phyloP scores from a whole-genome alignment of 2,797 vertebrate genomes.

The Eremophila alpestris region DNA sequence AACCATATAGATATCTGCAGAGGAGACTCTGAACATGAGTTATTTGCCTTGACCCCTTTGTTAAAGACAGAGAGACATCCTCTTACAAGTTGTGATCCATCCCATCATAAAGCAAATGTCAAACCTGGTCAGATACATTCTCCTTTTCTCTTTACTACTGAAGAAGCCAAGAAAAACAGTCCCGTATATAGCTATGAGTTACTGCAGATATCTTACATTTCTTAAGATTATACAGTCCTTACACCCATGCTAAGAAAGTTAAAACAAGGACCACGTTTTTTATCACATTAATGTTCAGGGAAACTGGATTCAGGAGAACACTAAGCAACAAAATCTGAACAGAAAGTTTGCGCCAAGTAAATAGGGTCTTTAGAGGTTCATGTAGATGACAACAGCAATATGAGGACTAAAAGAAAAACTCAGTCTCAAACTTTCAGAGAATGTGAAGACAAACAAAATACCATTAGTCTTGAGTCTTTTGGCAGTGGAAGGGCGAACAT shows the following conservation, averaged over 20 bases:
- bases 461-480: neutral
- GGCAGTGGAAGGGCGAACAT: neutral
- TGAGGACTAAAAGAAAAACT: neutral
- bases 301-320: neutral
- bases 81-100: neutral
- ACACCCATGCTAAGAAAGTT: neutral
- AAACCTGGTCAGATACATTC: neutral
- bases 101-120: neutral
- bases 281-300: neutral
- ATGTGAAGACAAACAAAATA: neutral
- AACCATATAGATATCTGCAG: rapidly evolving
- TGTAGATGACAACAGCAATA: neutral
- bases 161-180: neutral
- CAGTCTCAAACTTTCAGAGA: neutral
- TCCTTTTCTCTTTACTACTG: neutral
- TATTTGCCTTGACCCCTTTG: neutral
- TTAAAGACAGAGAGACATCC: neutral
- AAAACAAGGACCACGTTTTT: neutral
- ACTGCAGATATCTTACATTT: neutral
- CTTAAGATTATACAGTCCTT: neutral
- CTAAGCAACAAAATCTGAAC: neutral
- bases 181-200: neutral
- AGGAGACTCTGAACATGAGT: rapidly evolving
- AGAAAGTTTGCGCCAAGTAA: neutral
- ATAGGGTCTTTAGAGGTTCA: neutral